Evolutionary conservation across 2,888 invertebrate species (phyloP).

Genomic region (Mycalesis mineus): DNA sequence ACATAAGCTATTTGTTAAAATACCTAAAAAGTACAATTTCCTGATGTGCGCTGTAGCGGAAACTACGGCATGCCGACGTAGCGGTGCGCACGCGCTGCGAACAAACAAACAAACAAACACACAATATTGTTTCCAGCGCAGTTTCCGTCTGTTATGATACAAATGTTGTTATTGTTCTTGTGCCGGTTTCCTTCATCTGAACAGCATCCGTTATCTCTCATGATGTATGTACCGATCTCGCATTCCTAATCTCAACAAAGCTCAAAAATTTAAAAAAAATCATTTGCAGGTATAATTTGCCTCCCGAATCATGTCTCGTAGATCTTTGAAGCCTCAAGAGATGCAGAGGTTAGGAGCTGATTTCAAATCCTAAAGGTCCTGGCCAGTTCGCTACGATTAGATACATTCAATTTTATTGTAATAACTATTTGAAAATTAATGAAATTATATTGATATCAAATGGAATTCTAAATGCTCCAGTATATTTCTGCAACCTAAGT

Average conservation of each 20-base stretch:
- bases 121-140: constrained; percentile 34
- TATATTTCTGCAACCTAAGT: no score
- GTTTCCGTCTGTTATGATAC: constrained; percentile 40
- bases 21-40: constrained; percentile 5
- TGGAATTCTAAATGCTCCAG: neutral
- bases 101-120: constrained; percentile 41
- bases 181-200: constrained; percentile 25
- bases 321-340: no score
- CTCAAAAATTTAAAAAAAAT: no score
- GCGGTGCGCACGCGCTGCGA: constrained; percentile 41
- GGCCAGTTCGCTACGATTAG: no score
- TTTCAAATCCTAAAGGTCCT: no score
- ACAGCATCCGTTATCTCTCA: constrained; percentile 2
- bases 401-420: no score
- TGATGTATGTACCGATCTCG: neutral
- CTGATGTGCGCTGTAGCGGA: constrained; percentile 44
- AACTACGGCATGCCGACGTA: constrained; percentile 40
- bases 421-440: no score
- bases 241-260: neutral
- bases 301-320: no score
- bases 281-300: no score
- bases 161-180: constrained; percentile 26
- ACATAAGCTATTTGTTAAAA: no score
- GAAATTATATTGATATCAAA: no score
- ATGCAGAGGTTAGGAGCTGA: no score